These are phyloP conservation scores for Poeciliopsis prolifica DNA, from an alignment of 2,113 vertebrate species.

Conservation along the genomic window DNA sequence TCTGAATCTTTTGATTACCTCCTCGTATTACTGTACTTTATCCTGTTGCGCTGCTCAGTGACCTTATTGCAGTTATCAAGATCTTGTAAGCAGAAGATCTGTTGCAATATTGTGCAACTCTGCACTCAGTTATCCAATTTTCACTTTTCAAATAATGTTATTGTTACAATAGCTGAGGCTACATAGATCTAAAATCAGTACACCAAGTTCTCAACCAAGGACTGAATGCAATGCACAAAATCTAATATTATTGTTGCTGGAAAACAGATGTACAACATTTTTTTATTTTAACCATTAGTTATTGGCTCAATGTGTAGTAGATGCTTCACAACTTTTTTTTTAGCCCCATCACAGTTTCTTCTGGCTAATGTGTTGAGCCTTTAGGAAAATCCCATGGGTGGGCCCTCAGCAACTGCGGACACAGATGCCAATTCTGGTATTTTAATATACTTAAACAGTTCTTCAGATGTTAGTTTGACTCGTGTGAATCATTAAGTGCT, in stretches of 20 bases:
- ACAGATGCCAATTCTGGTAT: slow-evolving; percentile 30
- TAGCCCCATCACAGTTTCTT: neutral
- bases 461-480: slow-evolving; percentile 30
- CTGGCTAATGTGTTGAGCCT: neutral
- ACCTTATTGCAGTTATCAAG: neutral
- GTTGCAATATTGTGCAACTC: neutral
- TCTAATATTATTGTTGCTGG: neutral
- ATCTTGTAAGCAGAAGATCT: neutral
- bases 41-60: neutral
- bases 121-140: neutral
- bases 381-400: slow-evolving; percentile 7
- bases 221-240: neutral
- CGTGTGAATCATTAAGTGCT: slow-evolving; percentile 44
- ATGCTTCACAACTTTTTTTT: neutral
- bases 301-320: neutral
- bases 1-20: neutral
- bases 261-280: neutral
- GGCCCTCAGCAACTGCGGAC: neutral
- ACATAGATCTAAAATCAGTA: neutral
- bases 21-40: neutral
- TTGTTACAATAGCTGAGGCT: neutral
- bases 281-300: neutral
- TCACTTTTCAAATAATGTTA: neutral
- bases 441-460: slow-evolving; percentile 26
- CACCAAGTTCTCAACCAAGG: neutral